These are phyloP conservation scores for Nomia melanderi DNA, from an alignment of 1,140 invertebrate species.

Conservation along the genomic window DNA sequence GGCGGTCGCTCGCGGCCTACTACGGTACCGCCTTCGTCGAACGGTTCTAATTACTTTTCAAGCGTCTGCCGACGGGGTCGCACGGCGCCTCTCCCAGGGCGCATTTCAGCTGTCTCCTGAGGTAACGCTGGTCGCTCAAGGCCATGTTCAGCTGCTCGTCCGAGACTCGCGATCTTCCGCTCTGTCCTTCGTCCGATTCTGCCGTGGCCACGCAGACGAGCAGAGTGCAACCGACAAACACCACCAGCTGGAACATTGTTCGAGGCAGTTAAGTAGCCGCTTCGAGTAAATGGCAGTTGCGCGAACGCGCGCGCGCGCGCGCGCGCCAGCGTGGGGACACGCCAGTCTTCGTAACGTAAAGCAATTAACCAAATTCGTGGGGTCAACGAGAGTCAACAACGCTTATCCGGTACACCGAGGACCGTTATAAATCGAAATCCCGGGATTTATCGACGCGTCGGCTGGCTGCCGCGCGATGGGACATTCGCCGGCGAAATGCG, in stretches of 20 bases:
- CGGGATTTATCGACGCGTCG: not conserved
- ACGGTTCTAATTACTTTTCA: constrained; percentile 83
- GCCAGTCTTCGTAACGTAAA: not conserved
- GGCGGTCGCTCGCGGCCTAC: no score
- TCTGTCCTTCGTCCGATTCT: constrained; percentile 48
- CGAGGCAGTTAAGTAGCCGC: constrained; percentile 4
- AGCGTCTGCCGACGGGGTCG: constrained; percentile 85
- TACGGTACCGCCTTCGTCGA: no score
- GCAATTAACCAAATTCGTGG: constrained; percentile 15
- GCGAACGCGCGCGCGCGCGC: not conserved
- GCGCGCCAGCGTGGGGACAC: no score
- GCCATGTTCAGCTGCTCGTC: constrained; percentile 85
- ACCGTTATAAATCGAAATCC: constrained; percentile 3
- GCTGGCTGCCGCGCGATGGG: no score
- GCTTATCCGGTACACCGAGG: not conserved
- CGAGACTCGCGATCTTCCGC: constrained; percentile 79
- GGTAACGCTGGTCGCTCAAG: constrained; percentile 86
- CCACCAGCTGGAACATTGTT: constrained; percentile 50
- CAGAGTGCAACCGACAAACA: constrained; percentile 37
- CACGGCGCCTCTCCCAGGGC: constrained; percentile 86
- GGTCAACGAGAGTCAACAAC: constrained; percentile 7
- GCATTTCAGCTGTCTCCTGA: constrained; percentile 86
- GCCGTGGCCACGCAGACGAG: constrained; percentile 22
- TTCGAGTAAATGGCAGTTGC: constrained; percentile 19
- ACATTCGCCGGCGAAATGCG: no score